Base-by-base conservation (phyloP, 2,113 vertebrate species). In the Scomber colias region DNA sequence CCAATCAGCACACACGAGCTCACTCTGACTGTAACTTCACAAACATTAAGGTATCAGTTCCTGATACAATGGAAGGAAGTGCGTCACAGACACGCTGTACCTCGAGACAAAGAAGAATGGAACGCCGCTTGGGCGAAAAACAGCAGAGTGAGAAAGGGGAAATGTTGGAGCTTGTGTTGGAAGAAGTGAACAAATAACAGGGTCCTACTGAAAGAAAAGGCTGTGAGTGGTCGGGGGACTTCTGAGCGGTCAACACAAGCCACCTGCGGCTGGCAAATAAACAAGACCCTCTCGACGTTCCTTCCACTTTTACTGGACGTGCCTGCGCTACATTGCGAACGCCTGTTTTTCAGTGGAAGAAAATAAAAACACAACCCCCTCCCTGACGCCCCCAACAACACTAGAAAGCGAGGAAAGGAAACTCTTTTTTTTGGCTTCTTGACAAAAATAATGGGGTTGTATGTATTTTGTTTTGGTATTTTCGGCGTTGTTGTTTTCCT, bases 11-110 rank as follows among this genome's bases (percentile, higher is more conserved):
- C 54, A 45, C 51, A 60, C 21, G 11, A 68, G 56, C 10, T 13
- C 66, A 71, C 53, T 63, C 81, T 79, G 78, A 90, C 79, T 74
- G 91, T 87, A 90, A 91, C 79, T 92, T 83, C 61, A 81, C 75
- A 56, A 67, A 75, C 70, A 55, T 46, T 72, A 84, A 78, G 78
- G 88, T 82, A 86, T 85, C 79, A 85, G 90, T 93, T 94, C 90
- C 92, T 93, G 93, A 89, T 88, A 93, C 93, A 95, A 94, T 95
- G 94, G 93, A 93, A 95, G 95, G 94, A 95, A 95, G 92, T 95
- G 93, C 93, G 93, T 95, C 95, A 95, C 84, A 63, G 59, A 56
- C 49, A 48, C 19, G 46, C 69, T 54, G 73, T 51, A 77, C 82
- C 86, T 92, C 78, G 72, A 94, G 81, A 94, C 90, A 91, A 88